These are phyloP conservation scores for Nasonovia ribisnigri DNA, from an alignment of 2,888 invertebrate species.

Conservation along the genomic window DNA sequence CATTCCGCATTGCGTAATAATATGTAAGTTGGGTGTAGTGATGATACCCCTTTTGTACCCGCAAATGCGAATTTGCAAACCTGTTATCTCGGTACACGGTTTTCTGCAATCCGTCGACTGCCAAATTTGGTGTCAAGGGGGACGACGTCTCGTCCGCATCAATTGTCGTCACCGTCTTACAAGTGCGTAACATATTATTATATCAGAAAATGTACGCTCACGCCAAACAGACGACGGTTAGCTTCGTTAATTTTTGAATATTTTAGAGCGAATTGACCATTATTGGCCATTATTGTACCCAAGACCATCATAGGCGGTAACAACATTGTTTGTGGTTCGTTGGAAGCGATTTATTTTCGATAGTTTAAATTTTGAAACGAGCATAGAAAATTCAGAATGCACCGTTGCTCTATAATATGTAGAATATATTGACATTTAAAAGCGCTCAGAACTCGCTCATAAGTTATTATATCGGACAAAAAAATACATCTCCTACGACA, in stretches of 20 bases:
- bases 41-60: background rate
- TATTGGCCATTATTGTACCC: background rate
- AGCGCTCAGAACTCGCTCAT: background rate
- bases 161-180: too few species aligned
- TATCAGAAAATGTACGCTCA: background rate
- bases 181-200: background rate
- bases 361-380: background rate
- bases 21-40: background rate
- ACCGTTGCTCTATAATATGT: background rate
- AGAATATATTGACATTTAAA: background rate
- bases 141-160: background rate
- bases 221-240: background rate
- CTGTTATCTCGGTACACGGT: background rate
- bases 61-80: background rate
- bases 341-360: background rate
- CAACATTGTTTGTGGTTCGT: background rate
- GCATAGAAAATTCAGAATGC: too few species aligned
- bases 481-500: too few species aligned
- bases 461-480: background rate
- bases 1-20: background rate
- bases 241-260: background rate
- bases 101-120: background rate
- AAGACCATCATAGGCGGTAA: background rate
- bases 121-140: background rate
- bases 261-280: background rate